Conservation (phyloP, 1,140 invertebrate species). For the Sycophaga agraensis region DNA sequence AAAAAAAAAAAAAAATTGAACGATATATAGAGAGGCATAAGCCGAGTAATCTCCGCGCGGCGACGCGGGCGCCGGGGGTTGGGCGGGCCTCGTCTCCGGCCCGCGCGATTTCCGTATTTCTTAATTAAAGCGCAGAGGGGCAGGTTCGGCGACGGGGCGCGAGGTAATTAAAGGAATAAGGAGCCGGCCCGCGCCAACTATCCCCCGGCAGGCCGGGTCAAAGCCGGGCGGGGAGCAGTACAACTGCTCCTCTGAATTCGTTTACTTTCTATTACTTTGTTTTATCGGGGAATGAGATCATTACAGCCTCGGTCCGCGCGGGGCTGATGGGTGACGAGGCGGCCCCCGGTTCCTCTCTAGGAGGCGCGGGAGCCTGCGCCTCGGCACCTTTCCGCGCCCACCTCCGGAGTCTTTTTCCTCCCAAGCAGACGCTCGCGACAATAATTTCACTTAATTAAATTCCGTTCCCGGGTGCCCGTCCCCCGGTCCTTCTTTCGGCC, state of each 20-base stretch:
- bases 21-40: not conserved
- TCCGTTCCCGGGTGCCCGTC: conserved; percentile 56
- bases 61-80: not conserved
- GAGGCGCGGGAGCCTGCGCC: conserved; percentile 16
- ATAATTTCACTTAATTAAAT: conserved; percentile 62
- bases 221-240: not conserved
- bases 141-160: not conserved
- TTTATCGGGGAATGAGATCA: conserved; percentile 52
- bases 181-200: conserved; percentile 4
- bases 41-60: too few relatives aligned
- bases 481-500: conserved; percentile 10
- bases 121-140: conserved; percentile 24
- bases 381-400: conserved; percentile 39
- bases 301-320: conserved; percentile 37
- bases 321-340: not conserved
- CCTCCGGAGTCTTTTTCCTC: conserved; percentile 43
- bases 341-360: too few relatives aligned
- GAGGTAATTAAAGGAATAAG: conserved; percentile 25
- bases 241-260: conserved; percentile 37
- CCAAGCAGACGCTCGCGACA: too few relatives aligned
- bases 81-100: not conserved
- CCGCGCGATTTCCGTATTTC: conserved; percentile 28
- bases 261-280: conserved; percentile 52
- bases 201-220: not conserved
- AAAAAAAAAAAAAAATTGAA: conserved; percentile 3